Conservation (phyloP, 2,113 vertebrate species). For the Ictidomys tridecemlineatus region DNA sequence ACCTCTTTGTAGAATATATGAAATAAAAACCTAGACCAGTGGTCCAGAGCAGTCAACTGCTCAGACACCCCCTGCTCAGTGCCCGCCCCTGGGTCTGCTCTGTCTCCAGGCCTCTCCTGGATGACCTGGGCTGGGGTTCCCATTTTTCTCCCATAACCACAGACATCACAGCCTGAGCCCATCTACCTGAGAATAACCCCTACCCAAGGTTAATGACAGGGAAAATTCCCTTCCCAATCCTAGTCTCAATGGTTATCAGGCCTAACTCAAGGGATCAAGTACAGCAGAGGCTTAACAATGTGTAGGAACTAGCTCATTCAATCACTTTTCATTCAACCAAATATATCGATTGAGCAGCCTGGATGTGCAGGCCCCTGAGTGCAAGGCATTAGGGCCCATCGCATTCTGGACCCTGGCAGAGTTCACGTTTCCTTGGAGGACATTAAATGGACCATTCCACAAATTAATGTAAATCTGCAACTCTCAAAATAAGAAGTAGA, state of each 20-base stretch:
- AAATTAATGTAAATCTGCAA: neutral
- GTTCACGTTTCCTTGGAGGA: neutral
- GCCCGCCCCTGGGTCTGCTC: neutral
- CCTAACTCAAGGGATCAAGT: neutral
- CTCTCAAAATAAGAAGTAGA: neutral
- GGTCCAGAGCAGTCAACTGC: rapidly evolving
- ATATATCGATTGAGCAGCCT: neutral
- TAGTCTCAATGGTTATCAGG: too few relatives aligned
- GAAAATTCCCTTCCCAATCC: neutral
- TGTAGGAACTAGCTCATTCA: neutral
- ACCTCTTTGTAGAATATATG: neutral
- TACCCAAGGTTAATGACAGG: neutral
- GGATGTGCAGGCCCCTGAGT: neutral
- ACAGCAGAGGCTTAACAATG: neutral
- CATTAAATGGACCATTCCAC: neutral
- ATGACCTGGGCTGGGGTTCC: neutral
- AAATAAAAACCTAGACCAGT: neutral
- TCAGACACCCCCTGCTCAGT: neutral
- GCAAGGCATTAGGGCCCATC: neutral
- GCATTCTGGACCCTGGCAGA: neutral
- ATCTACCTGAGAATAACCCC: neutral
- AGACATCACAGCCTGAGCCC: neutral
- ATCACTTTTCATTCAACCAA: neutral
- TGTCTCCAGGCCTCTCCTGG: neutral
- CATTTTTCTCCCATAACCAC: neutral